phyloP scores from a whole-genome alignment of 2,888 invertebrate species.

The Athalia circularis region DNA sequence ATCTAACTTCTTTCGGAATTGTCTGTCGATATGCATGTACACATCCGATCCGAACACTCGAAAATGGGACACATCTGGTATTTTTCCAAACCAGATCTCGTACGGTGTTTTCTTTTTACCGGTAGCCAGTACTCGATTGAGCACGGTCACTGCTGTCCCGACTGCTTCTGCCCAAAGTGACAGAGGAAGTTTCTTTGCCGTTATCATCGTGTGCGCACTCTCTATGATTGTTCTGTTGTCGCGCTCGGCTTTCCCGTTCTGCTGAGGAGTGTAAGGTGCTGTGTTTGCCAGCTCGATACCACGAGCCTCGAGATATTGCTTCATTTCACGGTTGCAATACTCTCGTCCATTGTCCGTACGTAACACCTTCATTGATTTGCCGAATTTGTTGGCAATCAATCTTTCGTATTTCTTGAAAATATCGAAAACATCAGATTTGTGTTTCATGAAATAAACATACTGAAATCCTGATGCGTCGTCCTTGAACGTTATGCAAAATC shows the following conservation, averaged over 20 bases:
- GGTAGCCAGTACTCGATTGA: not conserved
- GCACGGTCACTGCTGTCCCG: slow-evolving; percentile 12
- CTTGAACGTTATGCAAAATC: too few relatives aligned
- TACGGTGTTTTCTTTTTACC: slow-evolving; percentile 41
- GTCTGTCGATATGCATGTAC: slow-evolving; percentile 6
- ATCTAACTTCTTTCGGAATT: slow-evolving; percentile 39
- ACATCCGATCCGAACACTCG: slow-evolving; percentile 20
- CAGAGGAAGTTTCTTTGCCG: not conserved
- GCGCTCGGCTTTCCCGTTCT: slow-evolving; percentile 36
- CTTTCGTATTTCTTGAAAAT: too few relatives aligned
- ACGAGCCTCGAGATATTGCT: slow-evolving; percentile 14
- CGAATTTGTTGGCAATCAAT: not conserved
- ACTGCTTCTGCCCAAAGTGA: slow-evolving; percentile 30
- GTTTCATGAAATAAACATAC: too few relatives aligned
- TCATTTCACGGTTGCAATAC: slow-evolving; percentile 25
- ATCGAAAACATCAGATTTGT: too few relatives aligned
- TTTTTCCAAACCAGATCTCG: slow-evolving; percentile 47
- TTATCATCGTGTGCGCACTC: slow-evolving; percentile 27
- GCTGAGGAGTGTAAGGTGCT: slow-evolving; percentile 26
- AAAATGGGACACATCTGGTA: slow-evolving; percentile 35
- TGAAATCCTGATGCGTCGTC: too few relatives aligned
- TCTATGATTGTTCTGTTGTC: slow-evolving; percentile 33
- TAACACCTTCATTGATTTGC: slow-evolving; percentile 16
- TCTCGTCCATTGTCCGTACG: slow-evolving; percentile 39
- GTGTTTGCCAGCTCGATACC: slow-evolving; percentile 24